Percentiles rank a stretch among this genome's conserved stretches.
Evolutionary conservation across 2,888 invertebrate genomes (phyloP).

Genomic region (Sussaba pulchella): DNA sequence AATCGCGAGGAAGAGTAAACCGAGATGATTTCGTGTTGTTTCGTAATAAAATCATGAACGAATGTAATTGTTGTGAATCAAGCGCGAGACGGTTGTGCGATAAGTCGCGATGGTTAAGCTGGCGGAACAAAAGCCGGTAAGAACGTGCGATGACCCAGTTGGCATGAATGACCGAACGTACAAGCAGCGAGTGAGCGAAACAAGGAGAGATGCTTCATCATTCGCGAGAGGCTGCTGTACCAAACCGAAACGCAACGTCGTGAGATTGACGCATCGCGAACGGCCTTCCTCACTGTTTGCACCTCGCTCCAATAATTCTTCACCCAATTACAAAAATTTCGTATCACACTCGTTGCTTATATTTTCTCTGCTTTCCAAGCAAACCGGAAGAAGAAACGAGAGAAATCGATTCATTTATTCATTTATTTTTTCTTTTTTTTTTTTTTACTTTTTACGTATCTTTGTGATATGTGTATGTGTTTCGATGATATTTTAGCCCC

Average conservation of each 20-base stretch:
- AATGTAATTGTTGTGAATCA: slow-evolving; percentile 24
- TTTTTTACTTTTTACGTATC: background rate
- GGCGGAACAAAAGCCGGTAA: slow-evolving; percentile 1
- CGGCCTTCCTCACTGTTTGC: slow-evolving; percentile 31
- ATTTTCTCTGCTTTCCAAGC: slow-evolving; percentile 18
- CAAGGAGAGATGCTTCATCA: background rate
- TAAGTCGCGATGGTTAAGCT: background rate
- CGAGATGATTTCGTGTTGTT: slow-evolving; percentile 40
- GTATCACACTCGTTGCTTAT: slow-evolving; percentile 56
- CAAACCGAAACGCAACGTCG: slow-evolving; percentile 22
- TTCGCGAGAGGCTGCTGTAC: background rate
- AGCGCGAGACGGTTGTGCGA: slow-evolving; percentile 12
- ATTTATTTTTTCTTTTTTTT: background rate
- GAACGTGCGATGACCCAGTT: slow-evolving; percentile 63
- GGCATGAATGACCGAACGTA: slow-evolving; percentile 61
- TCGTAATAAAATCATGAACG: slow-evolving; percentile 41
- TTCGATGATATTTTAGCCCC: no score
- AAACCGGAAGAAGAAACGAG: background rate
- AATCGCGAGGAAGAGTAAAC: no score
- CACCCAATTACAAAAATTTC: slow-evolving; percentile 65
- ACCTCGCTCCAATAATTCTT: slow-evolving; percentile 59
- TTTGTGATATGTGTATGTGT: no score
- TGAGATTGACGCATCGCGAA: background rate
- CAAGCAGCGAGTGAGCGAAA: slow-evolving; percentile 39
- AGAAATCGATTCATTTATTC: slow-evolving; percentile 16